These are phyloP conservation scores for Fistularia tabacaria DNA, from an alignment of 2,797 vertebrate species.

Conservation along the genomic window DNA sequence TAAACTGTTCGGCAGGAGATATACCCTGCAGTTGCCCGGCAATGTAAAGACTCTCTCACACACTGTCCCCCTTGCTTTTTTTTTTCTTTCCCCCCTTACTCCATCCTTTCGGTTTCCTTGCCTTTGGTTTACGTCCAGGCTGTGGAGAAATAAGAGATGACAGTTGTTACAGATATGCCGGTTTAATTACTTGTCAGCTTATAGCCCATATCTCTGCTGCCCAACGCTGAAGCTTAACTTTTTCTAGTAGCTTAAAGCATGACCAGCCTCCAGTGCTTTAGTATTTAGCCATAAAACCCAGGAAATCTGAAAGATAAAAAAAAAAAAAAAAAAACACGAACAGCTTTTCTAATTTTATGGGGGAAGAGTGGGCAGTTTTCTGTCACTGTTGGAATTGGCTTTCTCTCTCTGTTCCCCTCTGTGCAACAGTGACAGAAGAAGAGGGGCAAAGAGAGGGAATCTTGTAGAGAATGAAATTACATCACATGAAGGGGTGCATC, in stretches of 20 bases:
- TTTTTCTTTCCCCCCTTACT: slow-evolving; percentile 66
- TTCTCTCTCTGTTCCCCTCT: slow-evolving; percentile 72
- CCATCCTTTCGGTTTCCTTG: slow-evolving; percentile 72
- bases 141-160: slow-evolving; percentile 96
- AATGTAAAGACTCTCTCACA: slow-evolving; percentile 70
- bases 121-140: slow-evolving; percentile 93
- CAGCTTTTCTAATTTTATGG: slow-evolving; percentile 82
- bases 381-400: slow-evolving; percentile 80
- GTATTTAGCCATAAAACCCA: slow-evolving; percentile 85
- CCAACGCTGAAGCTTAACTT: slow-evolving; percentile 93
- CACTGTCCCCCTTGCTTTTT: slow-evolving; percentile 45
- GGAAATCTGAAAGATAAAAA: slow-evolving; percentile 87
- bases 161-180: slow-evolving; percentile 96
- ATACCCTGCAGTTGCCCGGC: slow-evolving; percentile 80
- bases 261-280: slow-evolving; percentile 91
- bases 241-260: slow-evolving; percentile 95
- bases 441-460: slow-evolving; percentile 67
- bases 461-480: slow-evolving; percentile 79
- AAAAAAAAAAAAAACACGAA: slow-evolving; percentile 64
- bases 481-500: slow-evolving; percentile 74
- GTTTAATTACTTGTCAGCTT: slow-evolving; percentile 99
- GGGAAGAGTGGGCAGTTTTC: slow-evolving; percentile 80
- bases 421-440: slow-evolving; percentile 69
- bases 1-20: slow-evolving; percentile 86
- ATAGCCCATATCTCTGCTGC: slow-evolving; percentile 93